phyloP scores from a whole-genome alignment of 2,797 vertebrate genomes.

The Halcyon badia region DNA sequence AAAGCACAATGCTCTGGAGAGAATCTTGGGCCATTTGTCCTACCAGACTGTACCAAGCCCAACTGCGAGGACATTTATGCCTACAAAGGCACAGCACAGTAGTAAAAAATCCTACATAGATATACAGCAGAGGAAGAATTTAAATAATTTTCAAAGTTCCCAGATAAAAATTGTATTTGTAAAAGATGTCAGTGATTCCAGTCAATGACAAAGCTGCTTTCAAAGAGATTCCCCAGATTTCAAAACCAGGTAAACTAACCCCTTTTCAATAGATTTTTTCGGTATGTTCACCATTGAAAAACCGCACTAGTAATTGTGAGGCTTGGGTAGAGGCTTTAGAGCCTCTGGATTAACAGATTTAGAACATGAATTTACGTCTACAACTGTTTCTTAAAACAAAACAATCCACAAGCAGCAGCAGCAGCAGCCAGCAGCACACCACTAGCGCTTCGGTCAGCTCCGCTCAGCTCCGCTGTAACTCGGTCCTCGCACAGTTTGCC shows the following conservation, averaged over 20 bases:
- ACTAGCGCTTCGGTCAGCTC: fast-evolving
- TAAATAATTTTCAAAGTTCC: fast-evolving
- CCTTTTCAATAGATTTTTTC: neutral
- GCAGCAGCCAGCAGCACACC: too few relatives aligned
- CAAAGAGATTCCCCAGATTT: neutral
- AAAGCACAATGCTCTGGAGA: neutral
- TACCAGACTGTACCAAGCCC: neutral
- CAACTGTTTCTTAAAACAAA: neutral
- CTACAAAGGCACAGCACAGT: neutral
- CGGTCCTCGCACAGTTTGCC: fast-evolving
- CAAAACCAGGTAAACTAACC: neutral
- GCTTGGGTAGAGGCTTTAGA: fast-evolving
- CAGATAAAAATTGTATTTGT: fast-evolving
- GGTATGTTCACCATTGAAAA: fast-evolving
- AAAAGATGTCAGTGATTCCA: neutral
- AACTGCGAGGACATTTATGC: fast-evolving
- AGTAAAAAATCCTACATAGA: neutral
- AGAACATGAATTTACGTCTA: neutral
- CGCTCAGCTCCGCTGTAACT: neutral
- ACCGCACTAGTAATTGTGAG: neutral
- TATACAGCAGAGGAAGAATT: fast-evolving
- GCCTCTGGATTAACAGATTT: fast-evolving
- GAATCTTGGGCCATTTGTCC: neutral
- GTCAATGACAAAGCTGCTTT: neutral
- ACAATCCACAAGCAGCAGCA: neutral